Percentiles rank a stretch among this genome's conserved stretches.
Conservation (phyloP, 1,140 invertebrate species). For the Cardiocondyla obscurior region DNA sequence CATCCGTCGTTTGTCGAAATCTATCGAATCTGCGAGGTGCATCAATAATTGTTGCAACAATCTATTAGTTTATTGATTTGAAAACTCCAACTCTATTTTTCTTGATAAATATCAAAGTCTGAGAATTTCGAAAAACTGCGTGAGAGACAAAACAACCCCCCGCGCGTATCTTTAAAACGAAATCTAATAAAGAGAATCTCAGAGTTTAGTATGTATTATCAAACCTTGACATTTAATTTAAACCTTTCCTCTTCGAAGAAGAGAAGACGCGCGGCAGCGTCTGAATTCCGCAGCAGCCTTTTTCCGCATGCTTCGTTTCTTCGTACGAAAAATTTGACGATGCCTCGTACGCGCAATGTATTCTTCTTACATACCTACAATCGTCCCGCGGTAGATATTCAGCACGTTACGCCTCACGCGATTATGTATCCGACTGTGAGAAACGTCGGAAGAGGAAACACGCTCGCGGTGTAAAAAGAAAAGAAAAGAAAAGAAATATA, state of each 20-base stretch:
- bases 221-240: not conserved
- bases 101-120: not conserved
- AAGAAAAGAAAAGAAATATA: too few relatives aligned
- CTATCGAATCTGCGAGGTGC: too few relatives aligned
- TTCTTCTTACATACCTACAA: not conserved
- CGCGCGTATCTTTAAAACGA: not conserved
- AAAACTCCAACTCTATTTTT: not conserved
- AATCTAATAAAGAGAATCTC: not conserved
- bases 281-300: too few relatives aligned
- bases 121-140: not conserved
- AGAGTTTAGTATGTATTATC: too few relatives aligned
- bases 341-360: not conserved
- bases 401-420: constrained; percentile 26
- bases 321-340: not conserved
- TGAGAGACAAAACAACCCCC: too few relatives aligned
- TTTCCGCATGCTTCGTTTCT: not conserved
- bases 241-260: not conserved
- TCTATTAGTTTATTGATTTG: not conserved
- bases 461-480: constrained; percentile 45
- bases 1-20: not conserved
- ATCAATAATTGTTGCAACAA: too few relatives aligned
- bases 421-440: constrained; percentile 46
- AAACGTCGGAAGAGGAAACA: constrained; percentile 55
- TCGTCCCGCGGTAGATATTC: not conserved
- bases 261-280: not conserved